Percentiles rank a stretch among this genome's conserved stretches.
Evolutionary conservation across 1,140 invertebrate species (phyloP).

Genomic region (Trypoxylus dichotomus): DNA sequence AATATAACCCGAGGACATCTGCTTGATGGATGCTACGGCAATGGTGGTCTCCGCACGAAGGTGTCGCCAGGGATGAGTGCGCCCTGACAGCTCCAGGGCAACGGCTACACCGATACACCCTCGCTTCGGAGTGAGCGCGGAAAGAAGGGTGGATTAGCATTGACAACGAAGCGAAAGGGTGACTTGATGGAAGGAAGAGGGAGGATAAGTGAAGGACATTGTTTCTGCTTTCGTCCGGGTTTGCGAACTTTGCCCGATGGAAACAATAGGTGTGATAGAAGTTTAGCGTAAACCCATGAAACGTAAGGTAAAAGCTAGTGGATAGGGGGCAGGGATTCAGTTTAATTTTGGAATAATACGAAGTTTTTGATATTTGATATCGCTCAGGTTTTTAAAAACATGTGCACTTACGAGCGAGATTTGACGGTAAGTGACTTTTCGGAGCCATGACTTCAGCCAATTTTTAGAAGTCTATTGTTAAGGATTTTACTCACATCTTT

Average conservation of each 20-base stretch:
- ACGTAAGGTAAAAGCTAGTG: neutral
- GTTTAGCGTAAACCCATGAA: neutral
- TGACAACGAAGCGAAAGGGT: slow-evolving; percentile 22
- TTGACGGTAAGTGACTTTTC: too few species aligned
- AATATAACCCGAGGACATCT: slow-evolving; percentile 23
- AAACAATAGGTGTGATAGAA: neutral
- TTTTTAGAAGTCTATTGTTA: too few species aligned
- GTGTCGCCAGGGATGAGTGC: neutral
- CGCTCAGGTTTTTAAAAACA: too few species aligned
- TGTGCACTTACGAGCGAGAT: too few species aligned
- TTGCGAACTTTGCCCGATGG: neutral
- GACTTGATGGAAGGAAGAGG: slow-evolving; percentile 3
- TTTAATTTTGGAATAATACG: neutral
- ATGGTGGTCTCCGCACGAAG: neutral
- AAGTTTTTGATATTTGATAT: neutral
- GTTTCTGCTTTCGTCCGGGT: slow-evolving; percentile 14
- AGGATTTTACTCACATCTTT: too few species aligned
- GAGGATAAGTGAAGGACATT: slow-evolving; percentile 10
- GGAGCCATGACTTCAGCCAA: too few species aligned
- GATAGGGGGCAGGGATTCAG: neutral
- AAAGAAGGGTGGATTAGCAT: slow-evolving; percentile 7
- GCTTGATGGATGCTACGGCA: slow-evolving; percentile 5
- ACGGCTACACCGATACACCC: neutral
- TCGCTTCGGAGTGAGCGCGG: neutral
- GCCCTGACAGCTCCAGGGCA: neutral